Base-by-base conservation (phyloP, 2,888 invertebrate species). In the Junonia oenone region DNA sequence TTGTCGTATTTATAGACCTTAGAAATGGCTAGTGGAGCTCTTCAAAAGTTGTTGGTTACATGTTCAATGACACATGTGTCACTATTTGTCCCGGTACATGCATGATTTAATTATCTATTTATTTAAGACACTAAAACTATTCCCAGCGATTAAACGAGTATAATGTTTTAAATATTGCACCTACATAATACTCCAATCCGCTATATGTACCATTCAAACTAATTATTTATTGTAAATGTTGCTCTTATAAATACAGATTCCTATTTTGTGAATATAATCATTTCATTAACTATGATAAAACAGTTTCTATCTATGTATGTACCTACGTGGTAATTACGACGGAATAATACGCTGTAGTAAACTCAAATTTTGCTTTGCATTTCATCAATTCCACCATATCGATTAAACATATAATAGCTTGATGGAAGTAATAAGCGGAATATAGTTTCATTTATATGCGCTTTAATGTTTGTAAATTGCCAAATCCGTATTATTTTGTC, bases 401-500 rank as follows among this genome's bases (percentile, higher is more conserved):
- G 51, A 38, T 13, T 13, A 43, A 26, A 54, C 50, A 45, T 14
- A 19, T 33, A 52, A 17, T 35, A 52, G 17, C 45, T 27, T 53
- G 53, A 52, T 56, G 46, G 49, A 55, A 45, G 54, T 55, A 56
- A 61, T 63, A 58, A 61, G 58, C 50, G 61, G 53, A 35, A 61
- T 58, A 63, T 55, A 58, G 49, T 63, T 61, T 61, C 55, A 51
- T 58, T 55, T 58, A 53, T 56, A 56, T 55, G 52, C 58, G 55
- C 63, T 58, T 68, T 66, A 57, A 50, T 52, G 55, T 62, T 58
- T 68, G 67, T 66, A 67, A 72, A 75, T 71, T 74, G 70, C 73
- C 72, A 75, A 74, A 72, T 72, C 68, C 63, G 69, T 68, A 68
- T 71, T 67, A 72, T 68, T 67, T 66, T 69, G 69, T 69, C 73